These are phyloP conservation scores for Lagorchestes hirsutus DNA, from an alignment of 2,797 vertebrate species.

Conservation along the genomic window DNA sequence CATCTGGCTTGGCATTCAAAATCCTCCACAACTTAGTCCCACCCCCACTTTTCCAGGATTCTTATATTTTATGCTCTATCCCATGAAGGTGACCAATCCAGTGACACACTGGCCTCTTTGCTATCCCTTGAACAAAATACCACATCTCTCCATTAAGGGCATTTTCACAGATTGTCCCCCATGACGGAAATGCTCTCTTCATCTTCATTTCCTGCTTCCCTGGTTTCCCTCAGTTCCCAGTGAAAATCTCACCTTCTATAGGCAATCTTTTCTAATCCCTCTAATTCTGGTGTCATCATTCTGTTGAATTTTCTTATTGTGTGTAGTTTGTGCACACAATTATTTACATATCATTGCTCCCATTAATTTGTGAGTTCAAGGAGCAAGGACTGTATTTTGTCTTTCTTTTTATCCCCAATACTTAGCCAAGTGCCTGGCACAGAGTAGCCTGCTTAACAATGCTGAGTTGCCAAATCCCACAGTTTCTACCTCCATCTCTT, in stretches of 20 bases:
- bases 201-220: not conserved
- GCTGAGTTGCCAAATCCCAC: not conserved
- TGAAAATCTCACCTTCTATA: not conserved
- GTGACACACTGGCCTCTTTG: not conserved
- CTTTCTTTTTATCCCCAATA: not conserved
- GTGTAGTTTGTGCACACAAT: not conserved
- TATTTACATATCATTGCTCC: not conserved
- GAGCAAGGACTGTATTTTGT: not conserved
- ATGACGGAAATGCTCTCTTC: not conserved
- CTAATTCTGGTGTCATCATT: not conserved
- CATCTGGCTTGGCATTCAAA: not conserved
- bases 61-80: not conserved
- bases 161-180: not conserved
- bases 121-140: not conserved
- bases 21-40: not conserved
- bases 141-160: not conserved
- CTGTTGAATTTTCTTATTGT: not conserved
- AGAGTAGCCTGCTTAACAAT: not conserved
- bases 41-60: not conserved
- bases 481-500: not conserved
- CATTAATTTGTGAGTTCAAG: not conserved
- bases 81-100: not conserved
- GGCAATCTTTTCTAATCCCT: not conserved
- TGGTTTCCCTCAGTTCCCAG: not conserved
- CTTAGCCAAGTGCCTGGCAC: not conserved